Evolutionary conservation across 2,113 vertebrate species (phyloP).

Genomic region (Myrmophylax atrothorax): DNA sequence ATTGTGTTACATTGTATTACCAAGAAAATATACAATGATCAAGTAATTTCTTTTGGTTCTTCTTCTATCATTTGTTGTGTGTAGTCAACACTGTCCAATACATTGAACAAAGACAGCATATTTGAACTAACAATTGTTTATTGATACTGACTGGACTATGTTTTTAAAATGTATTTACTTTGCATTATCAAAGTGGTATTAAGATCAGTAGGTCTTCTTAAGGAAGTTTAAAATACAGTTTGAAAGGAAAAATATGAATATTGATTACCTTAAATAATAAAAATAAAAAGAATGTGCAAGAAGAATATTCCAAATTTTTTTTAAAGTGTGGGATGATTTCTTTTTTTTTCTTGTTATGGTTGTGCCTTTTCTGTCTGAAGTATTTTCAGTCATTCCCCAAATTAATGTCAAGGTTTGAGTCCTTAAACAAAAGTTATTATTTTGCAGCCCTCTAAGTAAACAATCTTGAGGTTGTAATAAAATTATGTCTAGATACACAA

Average conservation of each 20-base stretch:
- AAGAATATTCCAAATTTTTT: not conserved
- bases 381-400: not conserved
- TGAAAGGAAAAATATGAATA: not conserved
- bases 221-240: not conserved
- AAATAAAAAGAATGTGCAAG: not conserved
- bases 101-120: not conserved
- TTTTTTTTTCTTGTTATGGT: rapidly evolving
- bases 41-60: not conserved
- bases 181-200: not conserved
- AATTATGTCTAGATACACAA: not conserved
- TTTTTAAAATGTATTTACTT: not conserved
- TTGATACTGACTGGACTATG: not conserved
- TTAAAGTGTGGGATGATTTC: not conserved
- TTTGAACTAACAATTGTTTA: not conserved
- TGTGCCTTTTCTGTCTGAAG: not conserved
- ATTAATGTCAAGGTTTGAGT: not conserved
- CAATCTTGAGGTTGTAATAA: not conserved
- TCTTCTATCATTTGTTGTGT: not conserved
- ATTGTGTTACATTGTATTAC: not conserved
- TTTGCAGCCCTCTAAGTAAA: not conserved
- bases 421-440: not conserved
- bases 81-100: not conserved
- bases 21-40: not conserved
- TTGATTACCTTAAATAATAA: rapidly evolving
- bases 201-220: not conserved